A percentile compares a stretch with the other conserved stretches of the same genome.
These are phyloP conservation scores for Psylliodes chrysocephalus DNA, from an alignment of 2,888 invertebrate species.

Conservation along the genomic window DNA sequence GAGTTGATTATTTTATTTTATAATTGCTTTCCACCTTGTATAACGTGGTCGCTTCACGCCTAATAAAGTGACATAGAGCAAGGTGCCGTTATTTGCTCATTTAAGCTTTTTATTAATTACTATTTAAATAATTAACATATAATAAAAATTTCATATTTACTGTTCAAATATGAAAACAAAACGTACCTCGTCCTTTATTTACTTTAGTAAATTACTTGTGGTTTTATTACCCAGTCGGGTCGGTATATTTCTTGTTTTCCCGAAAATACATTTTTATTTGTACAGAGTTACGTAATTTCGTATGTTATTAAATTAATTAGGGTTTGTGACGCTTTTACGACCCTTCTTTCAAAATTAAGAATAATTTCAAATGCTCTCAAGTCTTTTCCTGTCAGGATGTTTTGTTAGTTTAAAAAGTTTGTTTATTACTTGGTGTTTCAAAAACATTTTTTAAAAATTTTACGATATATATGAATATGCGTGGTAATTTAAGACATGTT, in stretches of 20 bases:
- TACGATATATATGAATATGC: no score
- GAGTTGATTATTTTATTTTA: no score
- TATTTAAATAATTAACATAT: conserved; percentile 48
- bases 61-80: conserved; percentile 36
- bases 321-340: conserved; percentile 15
- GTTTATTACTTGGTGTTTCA: no score
- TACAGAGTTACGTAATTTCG: conserved; percentile 37
- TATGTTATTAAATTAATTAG: conserved; percentile 40
- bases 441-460: no score
- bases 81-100: conserved; percentile 43
- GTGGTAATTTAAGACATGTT: no score
- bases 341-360: neutral
- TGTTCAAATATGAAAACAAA: conserved; percentile 42
- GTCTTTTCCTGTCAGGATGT: no score
- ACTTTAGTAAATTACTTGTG: conserved; percentile 42
- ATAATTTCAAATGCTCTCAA: no score
- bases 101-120: conserved; percentile 40
- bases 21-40: no score
- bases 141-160: conserved; percentile 43
- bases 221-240: conserved; percentile 37
- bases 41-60: no score
- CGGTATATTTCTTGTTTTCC: conserved; percentile 40
- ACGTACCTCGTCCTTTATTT: conserved; percentile 43
- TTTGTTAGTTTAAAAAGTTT: no score
- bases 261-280: conserved; percentile 45